Evolutionary conservation across 2,797 vertebrate species (phyloP), one percentile per base, ranked within the genome.

Genomic region (Caiman crocodilus): DNA sequence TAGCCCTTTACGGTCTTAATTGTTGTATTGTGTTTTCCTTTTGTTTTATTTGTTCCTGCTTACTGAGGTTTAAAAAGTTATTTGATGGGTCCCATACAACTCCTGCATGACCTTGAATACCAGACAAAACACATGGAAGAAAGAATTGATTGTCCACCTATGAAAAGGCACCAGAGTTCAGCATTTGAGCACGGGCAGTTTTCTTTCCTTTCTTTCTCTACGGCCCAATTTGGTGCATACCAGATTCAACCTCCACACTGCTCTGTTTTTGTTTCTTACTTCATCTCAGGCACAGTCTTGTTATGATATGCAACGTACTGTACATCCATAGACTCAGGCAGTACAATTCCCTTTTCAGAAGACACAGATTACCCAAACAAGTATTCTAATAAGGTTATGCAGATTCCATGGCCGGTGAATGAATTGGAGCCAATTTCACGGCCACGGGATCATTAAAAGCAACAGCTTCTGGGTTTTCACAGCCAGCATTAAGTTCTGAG

Each of bases 381-480:
- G 65, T 10, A 35, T 77, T 82, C 71, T 76, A 84, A 78, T 64
- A 42, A 85, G 42, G 42, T 64, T 65, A 17, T 32, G 56, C 60
- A 76, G 55, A 32, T 84, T 83, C 80, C 57, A 23, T 14, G 32
- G 74, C 63, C 67, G 84, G 50, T 4, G 0, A 35, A 78, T 89
- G 75, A 58, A 77, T 76, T 42, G 14, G 57, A 17, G 78, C 71
- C 80, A 79, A n/a, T 73, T 86, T 83, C 86, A 74, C n/a, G 50
- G 76, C 82, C 82, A 78, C 0, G 12, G 82, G 76, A 93, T 84
- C 85, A 64, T 55, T 87, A 88, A 84, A 78, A 58, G 64, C 61
- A 82, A 76, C n/a, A n/a, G 64, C 60, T 75, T 69, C 61, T 84
- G 76, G 32, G 74, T n/a, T 81, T 85, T 94, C 85, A 3, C 80